Evolutionary conservation across 1,140 invertebrate species (phyloP).

Genomic region (Mya arenaria): DNA sequence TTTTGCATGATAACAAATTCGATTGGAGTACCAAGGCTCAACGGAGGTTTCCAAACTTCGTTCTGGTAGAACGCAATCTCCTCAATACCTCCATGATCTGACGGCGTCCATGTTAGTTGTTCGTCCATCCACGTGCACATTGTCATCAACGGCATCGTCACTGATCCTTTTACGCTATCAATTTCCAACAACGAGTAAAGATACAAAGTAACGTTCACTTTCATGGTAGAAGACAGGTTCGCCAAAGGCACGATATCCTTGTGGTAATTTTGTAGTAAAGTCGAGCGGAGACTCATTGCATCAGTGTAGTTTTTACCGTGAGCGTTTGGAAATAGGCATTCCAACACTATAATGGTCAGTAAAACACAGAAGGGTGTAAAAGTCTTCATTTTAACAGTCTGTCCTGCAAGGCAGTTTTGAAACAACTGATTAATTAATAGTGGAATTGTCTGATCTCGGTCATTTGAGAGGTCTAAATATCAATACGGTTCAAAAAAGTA

Average conservation of each 20-base stretch:
- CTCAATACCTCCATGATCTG: constrained; percentile 16
- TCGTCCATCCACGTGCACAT: constrained; percentile 29
- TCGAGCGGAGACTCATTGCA: background rate
- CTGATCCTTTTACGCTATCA: constrained; percentile 6
- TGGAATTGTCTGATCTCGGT: no score
- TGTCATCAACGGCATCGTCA: background rate
- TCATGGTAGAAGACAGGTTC: background rate
- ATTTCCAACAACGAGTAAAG: constrained; percentile 19
- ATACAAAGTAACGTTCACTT: constrained; percentile 13
- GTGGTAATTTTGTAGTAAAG: constrained; percentile 1
- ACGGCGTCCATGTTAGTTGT: constrained; percentile 22
- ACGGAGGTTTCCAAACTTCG: constrained; percentile 30
- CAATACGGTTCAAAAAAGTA: no score
- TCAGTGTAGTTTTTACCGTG: constrained; percentile 1
- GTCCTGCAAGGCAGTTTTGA: no score
- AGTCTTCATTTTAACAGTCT: no score
- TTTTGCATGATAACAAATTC: background rate
- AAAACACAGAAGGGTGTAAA: no score
- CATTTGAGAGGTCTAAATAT: no score
- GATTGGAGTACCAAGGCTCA: background rate
- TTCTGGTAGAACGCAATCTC: background rate
- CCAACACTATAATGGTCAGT: no score
- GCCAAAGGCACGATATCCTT: background rate
- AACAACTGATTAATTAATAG: no score
- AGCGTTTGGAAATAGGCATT: no score